These are phyloP conservation scores for Allobates femoralis DNA, from an alignment of 2,797 vertebrate species.

Conservation along the genomic window DNA sequence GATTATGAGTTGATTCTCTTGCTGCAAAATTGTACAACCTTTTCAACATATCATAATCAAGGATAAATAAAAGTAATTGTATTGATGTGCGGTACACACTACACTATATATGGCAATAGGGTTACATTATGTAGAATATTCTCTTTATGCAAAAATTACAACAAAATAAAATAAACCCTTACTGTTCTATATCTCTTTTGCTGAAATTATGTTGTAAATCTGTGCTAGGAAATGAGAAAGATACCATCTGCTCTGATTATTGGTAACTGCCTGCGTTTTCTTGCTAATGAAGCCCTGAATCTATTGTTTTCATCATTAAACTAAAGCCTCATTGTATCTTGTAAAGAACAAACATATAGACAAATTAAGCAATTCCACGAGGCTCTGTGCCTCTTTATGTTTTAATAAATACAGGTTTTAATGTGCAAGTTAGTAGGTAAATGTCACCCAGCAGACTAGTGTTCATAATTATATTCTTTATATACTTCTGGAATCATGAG, in stretches of 20 bases:
- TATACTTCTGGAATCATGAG: conserved; percentile 44
- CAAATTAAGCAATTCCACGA: conserved; percentile 51
- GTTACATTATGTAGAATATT: neutral
- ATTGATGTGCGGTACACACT: neutral
- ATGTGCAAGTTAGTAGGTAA: conserved; percentile 49
- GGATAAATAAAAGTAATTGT: neutral
- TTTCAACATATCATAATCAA: neutral
- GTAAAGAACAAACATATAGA: conserved; percentile 56
- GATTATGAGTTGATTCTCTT: neutral
- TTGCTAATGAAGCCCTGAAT: conserved; percentile 56
- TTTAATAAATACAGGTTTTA: conserved; percentile 60
- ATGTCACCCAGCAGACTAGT: conserved; percentile 55
- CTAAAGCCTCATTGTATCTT: conserved; percentile 51
- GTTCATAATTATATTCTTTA: conserved; percentile 56
- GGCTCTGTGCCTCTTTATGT: conserved; percentile 55
- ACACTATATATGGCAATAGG: neutral
- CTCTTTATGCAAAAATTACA: conserved; percentile 1
- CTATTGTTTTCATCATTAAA: conserved; percentile 56
- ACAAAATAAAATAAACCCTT: conserved; percentile 12
- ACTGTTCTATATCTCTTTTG: neutral
- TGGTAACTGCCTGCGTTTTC: conserved; percentile 51
- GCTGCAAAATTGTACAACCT: neutral
- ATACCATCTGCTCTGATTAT: conserved; percentile 58
- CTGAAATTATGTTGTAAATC: conserved; percentile 26
- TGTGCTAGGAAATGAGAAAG: conserved; percentile 45